Base-by-base conservation (phyloP, 2,888 invertebrate species). In the Galerucella nymphaeae region DNA sequence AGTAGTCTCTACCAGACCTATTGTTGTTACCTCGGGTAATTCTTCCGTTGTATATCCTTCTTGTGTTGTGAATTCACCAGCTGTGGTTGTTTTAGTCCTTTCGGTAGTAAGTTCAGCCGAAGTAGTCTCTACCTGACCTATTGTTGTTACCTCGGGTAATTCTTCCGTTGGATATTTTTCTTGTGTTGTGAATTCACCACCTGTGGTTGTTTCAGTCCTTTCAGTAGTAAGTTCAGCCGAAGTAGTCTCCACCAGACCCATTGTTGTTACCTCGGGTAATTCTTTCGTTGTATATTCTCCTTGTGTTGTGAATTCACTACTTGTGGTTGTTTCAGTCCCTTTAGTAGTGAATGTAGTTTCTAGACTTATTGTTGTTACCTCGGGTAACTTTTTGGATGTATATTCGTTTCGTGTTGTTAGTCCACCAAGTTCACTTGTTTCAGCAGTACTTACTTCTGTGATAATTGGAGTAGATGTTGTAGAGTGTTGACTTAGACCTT, bases 321-420 rank as follows among this genome's bases (percentile, higher is more conserved):
- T 4, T 13, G 13, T 11, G 42, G 42, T 42, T 42, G 42, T 42
- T 42, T 42, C 42, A 42, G 2, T 2, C 8, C 42, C 2, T n/a
- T 1, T 2, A n/a, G 48, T 14, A 6, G 48, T 30, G 2, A 30
- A 4, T 4, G n/a, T n/a, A n/a, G n/a, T n/a, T n/a, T n/a, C n/a
- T n/a, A 53, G 16, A 48, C 48, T 4, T n/a, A 48, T n/a, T n/a
- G 65, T 55, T 50, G 59, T 2, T 45, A 48, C 57, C 53, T 45
- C 9, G 53, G 70, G 76, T 57, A 71, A 71, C 74, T 69, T 55
- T 53, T 70, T 45, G 8, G 79, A 20, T 23, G 48, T 65, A 53
- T 53, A 16, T 16, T 53, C 50, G 4, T 9, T 16, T 16, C 20
- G 13, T 65, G 50, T 30, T 62, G 11, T 18, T 0, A 42, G 2